Percentiles rank a stretch among this genome's conserved stretches.
Evolutionary conservation across 2,797 vertebrate species (phyloP).

Genomic region (Tokudaia muenninki): DNA sequence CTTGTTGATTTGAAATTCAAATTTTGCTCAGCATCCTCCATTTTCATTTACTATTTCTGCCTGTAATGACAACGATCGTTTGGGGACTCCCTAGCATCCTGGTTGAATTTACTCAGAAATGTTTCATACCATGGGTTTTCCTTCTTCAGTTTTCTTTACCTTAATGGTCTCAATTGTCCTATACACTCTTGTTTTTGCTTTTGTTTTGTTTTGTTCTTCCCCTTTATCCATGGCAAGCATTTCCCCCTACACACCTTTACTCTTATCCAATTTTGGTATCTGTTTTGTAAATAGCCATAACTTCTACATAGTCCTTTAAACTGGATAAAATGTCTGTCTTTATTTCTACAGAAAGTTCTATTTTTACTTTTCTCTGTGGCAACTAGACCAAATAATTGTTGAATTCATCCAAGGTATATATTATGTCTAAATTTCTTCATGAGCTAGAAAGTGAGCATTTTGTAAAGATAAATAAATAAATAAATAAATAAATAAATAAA

Average conservation of each 20-base stretch:
- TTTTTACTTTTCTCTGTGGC: neutral
- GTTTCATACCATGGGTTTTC: neutral
- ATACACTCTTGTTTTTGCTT: neutral
- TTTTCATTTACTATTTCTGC: constrained; percentile 37
- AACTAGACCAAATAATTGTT: neutral
- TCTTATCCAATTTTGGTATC: neutral
- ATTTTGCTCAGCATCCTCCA: neutral
- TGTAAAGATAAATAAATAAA: neutral
- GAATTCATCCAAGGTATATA: neutral
- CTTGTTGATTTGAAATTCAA: constrained; percentile 34
- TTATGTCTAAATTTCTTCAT: neutral
- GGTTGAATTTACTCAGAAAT: neutral
- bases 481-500: too few relatives aligned
- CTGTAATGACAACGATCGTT: neutral
- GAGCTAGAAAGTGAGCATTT: neutral
- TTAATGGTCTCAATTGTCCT: neutral
- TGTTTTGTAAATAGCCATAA: neutral
- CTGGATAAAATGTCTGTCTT: constrained; percentile 17
- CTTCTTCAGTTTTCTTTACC: neutral
- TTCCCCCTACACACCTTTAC: neutral
- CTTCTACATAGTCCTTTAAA: neutral
- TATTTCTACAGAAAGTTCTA: neutral
- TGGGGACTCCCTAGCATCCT: neutral
- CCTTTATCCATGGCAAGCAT: neutral
- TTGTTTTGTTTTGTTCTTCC: neutral